Base-by-base conservation (phyloP, 2,888 invertebrate genomes). In the Dorcus hopei region DNA sequence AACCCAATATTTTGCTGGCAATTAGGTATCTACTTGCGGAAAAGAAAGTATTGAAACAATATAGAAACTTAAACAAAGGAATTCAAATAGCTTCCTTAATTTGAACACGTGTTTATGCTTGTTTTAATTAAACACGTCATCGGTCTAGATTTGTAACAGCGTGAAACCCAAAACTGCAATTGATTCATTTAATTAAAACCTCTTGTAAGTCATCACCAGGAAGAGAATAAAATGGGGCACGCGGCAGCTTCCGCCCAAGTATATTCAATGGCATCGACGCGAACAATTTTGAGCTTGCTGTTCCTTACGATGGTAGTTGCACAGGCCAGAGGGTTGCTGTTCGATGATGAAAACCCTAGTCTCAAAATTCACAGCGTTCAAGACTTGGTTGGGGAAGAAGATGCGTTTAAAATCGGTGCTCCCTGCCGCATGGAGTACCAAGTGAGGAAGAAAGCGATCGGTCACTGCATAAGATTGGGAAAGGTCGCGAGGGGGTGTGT, bases 391-490 rank as follows among this genome's bases (percentile, higher is more conserved):
- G 65, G 52, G 43, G 55, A 59, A 42, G 63, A 59, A 33, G 58
- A 54, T 45, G 54, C 52, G 26, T 49, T 52, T 33, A 61, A 63
- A 38, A 52, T 59, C 19, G 59, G 50, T 19, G 53, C 50, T 38
- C 61, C 64, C 39, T 69, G 70, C 52, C 67, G 67, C 53, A 60
- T 72, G 56, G 70, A 72, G 59, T 72, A 70, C 54, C 69, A 72
- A 64, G 74, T 77, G 56, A 74, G 76, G 69, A 78, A 77, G 65
- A 69, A 74, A 57, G 73, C 75, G 26, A 68, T 72, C 33, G 80
- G 81, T 38, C 75, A 72, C 16, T 81, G 81, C 61, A 67, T 76
- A 54, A 77, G 76, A 66, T 63, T 80, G 38, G 77, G 79, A 9
- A 69, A 71, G 50, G 73, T 68, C 38, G 66, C 76, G 3, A 71